These are phyloP conservation scores for Anoplius nigerrimus DNA, from an alignment of 2,888 invertebrate genomes.

Conservation along the genomic window DNA sequence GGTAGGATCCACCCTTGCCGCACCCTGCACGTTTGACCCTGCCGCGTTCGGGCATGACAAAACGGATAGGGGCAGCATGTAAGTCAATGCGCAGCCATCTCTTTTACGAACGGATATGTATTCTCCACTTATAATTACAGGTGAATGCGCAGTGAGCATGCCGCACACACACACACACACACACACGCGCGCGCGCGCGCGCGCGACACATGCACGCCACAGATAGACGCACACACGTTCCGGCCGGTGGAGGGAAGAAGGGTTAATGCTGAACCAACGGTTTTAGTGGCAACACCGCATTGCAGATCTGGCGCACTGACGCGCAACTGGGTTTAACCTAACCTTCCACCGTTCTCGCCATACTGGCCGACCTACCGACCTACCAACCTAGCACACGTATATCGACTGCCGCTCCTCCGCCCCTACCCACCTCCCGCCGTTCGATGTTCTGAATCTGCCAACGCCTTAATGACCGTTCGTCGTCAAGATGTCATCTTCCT, in stretches of 20 bases:
- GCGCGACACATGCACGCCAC: conserved; percentile 14
- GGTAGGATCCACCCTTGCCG: too few species aligned
- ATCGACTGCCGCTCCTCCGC: conserved; percentile 1
- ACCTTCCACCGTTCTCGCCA: conserved; percentile 35
- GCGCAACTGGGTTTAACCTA: conserved; percentile 62
- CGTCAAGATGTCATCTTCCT: background rate
- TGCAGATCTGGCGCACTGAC: conserved; percentile 72
- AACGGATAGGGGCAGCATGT: conserved; percentile 5
- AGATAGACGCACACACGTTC: conserved; percentile 13
- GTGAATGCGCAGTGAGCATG: conserved; percentile 10
- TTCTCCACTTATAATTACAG: background rate
- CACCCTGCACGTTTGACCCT: background rate
- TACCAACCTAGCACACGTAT: conserved; percentile 7
- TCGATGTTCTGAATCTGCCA: background rate
- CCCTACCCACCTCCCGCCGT: background rate
- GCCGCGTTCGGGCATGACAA: too few species aligned
- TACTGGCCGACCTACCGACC: conserved; percentile 45
- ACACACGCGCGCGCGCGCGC: background rate
- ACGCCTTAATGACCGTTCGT: conserved; percentile 1
- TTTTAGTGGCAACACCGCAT: conserved; percentile 72
- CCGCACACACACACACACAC: conserved; percentile 15
- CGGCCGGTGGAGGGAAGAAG: conserved; percentile 26
- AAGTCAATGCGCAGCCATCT: conserved; percentile 16
- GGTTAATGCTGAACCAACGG: conserved; percentile 60
- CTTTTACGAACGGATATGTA: background rate